Evolutionary conservation across 2,888 invertebrate species (phyloP), one percentile per base, ranked within the genome.

Genomic region (Bibio marci): DNA sequence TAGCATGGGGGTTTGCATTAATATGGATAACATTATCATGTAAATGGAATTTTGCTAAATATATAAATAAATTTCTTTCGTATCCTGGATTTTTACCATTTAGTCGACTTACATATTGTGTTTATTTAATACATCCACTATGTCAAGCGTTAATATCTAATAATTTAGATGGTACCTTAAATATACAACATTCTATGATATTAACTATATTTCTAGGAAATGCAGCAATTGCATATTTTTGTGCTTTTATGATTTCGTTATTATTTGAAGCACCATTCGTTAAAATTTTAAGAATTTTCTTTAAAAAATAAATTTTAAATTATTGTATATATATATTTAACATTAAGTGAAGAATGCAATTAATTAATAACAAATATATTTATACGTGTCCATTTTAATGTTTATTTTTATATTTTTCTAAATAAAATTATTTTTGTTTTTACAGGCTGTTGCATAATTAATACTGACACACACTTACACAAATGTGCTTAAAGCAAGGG

Each of bases 91-190:
- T 91, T 49, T 71, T 87, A 50, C 94, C 95, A 0, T 67, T 97
- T 37, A 88, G 90, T 51, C 71, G 91, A 39, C 72, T 95, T 45
- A 90, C 94, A 3, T 97, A 90, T 65, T 87, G 91, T 59, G 86
- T 92, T 27, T 95, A 94, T 65, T 73, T 97, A 45, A 73, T 85
- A 36, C 86, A 86, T 58, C 85, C 85, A 12, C 73, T 82, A 48
- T 70, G 85, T 49, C 82, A 85, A 82, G 73, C 79, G 62, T 70
- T 79, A 52, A 79, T 75, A 33, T 73, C 76, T 42, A 80, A 77
- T 53, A 70, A 77, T 47, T 72, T 85, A 65, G 83, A 83, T 50
- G 83, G 83, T 25, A 77, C 85, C 1, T 63, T 81, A 33, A 83
- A 85, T 55, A 64, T 86, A 43, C 76, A 81, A 56, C 78, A 80